A percentile compares a stretch with the other conserved stretches of the same genome.
phyloP scores from a whole-genome alignment of 1,140 invertebrate genomes.

The Pseudobourletiella spinata region DNA sequence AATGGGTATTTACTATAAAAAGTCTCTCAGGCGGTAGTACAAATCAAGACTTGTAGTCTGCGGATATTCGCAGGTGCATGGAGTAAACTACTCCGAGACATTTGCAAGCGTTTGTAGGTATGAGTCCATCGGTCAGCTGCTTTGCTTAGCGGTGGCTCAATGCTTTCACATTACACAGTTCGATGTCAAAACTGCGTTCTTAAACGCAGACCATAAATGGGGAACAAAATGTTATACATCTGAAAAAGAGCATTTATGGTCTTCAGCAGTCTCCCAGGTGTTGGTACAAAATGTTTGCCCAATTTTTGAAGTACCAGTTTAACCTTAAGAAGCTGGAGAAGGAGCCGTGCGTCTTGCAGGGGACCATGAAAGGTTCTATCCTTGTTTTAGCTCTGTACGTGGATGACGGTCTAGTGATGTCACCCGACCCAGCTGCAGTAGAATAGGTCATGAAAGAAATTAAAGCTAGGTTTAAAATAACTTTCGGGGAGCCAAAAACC shows the following conservation, averaged over 20 bases:
- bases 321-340: neutral
- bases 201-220: too few species aligned
- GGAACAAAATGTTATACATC: constrained; percentile 36
- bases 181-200: constrained; percentile 40
- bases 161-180: constrained; percentile 37
- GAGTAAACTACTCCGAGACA: constrained; percentile 42
- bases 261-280: too few species aligned
- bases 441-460: constrained; percentile 26
- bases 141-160: constrained; percentile 33
- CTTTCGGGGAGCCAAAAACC: neutral
- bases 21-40: constrained; percentile 12
- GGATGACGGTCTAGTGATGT: constrained; percentile 43
- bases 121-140: constrained; percentile 28
- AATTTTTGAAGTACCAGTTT: neutral
- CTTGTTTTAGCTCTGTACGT: constrained; percentile 43
- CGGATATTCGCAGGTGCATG: constrained; percentile 39
- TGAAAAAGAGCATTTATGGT: constrained; percentile 43
- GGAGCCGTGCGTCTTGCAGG: neutral
- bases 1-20: constrained; percentile 15
- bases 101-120: constrained; percentile 41
- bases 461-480: constrained; percentile 35
- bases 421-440: constrained; percentile 25
- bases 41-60: constrained; percentile 39
- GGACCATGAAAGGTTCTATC: neutral
- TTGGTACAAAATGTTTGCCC: constrained; percentile 39